These are phyloP conservation scores for Passer domesticus DNA, from an alignment of 2,113 vertebrate genomes.

Conservation along the genomic window DNA sequence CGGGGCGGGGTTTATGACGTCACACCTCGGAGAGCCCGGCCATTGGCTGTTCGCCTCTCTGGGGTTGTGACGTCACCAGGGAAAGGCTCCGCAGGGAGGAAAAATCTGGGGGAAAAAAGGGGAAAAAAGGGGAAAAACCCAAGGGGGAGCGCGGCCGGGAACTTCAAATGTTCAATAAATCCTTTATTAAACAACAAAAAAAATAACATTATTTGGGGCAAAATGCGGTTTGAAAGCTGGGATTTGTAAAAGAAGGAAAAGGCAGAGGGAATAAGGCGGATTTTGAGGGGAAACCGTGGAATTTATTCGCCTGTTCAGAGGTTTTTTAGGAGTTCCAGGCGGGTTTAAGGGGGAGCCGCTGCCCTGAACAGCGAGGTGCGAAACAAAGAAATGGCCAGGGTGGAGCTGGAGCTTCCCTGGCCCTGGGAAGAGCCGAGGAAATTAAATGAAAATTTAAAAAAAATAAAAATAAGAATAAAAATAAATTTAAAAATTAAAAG, in stretches of 20 bases:
- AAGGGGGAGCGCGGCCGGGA: fast-evolving
- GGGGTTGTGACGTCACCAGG: not conserved
- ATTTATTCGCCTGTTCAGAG: not conserved
- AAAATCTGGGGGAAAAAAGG: not conserved
- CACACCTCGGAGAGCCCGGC: fast-evolving
- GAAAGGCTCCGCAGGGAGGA: not conserved
- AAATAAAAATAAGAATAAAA: too few relatives aligned
- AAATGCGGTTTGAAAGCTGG: fast-evolving
- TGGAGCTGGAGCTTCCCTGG: not conserved
- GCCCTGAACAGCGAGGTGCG: not conserved
- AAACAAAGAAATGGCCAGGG: not conserved
- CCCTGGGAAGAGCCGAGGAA: not conserved
- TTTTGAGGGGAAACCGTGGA: fast-evolving
- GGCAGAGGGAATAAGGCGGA: fast-evolving
- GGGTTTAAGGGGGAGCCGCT: not conserved
- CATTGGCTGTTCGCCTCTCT: not conserved
- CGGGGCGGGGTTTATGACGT: not conserved
- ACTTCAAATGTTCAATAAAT: fast-evolving
- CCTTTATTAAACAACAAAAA: not conserved
- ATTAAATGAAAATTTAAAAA: not conserved
- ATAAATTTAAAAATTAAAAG: too few relatives aligned
- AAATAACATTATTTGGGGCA: fast-evolving
- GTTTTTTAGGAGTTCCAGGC: not conserved
- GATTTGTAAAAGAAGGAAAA: not conserved
- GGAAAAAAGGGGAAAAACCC: not conserved